Evolutionary conservation across 2,113 vertebrate species (phyloP).

Genomic region (Hiodon tergisus): DNA sequence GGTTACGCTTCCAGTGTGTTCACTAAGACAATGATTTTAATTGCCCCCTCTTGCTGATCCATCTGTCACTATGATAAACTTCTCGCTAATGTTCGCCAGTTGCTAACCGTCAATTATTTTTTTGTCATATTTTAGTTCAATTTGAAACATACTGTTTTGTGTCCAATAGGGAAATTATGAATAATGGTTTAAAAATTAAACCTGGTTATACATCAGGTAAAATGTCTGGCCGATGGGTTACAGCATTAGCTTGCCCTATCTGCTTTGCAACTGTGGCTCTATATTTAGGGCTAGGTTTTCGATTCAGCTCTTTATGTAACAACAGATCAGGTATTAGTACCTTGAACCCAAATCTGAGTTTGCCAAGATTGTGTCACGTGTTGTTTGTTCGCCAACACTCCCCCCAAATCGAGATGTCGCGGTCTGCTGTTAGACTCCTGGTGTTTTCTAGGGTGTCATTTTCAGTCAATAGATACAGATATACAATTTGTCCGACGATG

Average conservation of each 20-base stretch:
- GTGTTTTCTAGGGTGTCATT: no score
- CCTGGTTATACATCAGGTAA: neutral
- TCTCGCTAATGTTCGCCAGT: neutral
- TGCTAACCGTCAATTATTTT: neutral
- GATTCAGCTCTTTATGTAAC: constrained; percentile 49
- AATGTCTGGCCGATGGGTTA: neutral
- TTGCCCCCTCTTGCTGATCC: no score
- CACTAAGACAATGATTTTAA: no score
- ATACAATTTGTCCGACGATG: no score
- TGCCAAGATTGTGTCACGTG: constrained; percentile 47
- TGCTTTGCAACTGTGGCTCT: neutral
- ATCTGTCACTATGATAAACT: no score
- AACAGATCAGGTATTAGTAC: constrained; percentile 46
- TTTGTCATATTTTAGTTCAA: neutral
- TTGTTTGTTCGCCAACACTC: constrained; percentile 33
- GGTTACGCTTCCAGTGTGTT: no score
- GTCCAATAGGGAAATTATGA: neutral
- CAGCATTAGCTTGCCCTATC: neutral
- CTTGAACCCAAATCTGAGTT: constrained; percentile 52
- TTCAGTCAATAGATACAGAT: no score
- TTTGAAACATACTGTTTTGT: no score
- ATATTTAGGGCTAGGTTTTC: neutral
- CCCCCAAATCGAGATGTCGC: neutral
- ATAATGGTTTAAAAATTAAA: neutral
- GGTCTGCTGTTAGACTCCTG: no score